A percentile compares a stretch with the other conserved stretches of the same genome.
phyloP scores from a whole-genome alignment of 1,140 invertebrate genomes.

The Anoplophora glabripennis region DNA sequence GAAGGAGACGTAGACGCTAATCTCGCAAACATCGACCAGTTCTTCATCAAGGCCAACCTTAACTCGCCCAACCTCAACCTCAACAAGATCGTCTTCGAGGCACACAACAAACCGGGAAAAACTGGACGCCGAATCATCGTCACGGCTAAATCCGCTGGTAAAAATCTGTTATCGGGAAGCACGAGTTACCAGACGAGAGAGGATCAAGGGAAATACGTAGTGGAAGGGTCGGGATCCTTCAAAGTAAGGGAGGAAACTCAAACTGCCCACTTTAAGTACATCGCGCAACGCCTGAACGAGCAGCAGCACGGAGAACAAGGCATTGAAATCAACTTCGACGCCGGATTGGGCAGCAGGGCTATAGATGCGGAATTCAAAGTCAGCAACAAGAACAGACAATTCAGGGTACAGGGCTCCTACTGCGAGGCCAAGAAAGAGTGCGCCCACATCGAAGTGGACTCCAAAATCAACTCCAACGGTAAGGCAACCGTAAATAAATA shows the following conservation, averaged over 20 bases:
- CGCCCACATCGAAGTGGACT: slow-evolving; percentile 66
- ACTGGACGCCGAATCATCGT: slow-evolving; percentile 55
- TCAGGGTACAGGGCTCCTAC: slow-evolving; percentile 65
- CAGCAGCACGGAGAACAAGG: slow-evolving; percentile 62
- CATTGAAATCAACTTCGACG: slow-evolving; percentile 56
- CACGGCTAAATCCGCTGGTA: slow-evolving; percentile 59
- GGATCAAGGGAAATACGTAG: slow-evolving; percentile 65
- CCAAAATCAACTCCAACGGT: slow-evolving; percentile 56
- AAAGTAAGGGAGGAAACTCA: slow-evolving; percentile 64
- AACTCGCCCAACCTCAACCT: slow-evolving; percentile 64
- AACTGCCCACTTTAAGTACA: slow-evolving; percentile 69
- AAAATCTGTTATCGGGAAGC: slow-evolving; percentile 65
- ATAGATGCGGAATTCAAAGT: slow-evolving; percentile 64
- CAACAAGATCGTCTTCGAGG: slow-evolving; percentile 63
- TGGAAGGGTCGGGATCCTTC: slow-evolving; percentile 67
- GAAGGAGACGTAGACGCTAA: slow-evolving; percentile 56
- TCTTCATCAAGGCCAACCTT: slow-evolving; percentile 59
- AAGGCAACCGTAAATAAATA: slow-evolving; percentile 42
- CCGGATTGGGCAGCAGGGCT: slow-evolving; percentile 53
- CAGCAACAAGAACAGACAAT: slow-evolving; percentile 60
- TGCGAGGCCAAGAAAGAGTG: slow-evolving; percentile 76
- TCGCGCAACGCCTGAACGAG: slow-evolving; percentile 58
- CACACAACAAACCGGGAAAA: slow-evolving; percentile 59
- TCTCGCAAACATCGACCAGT: slow-evolving; percentile 62
- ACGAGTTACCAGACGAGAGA: slow-evolving; percentile 66